Conservation (phyloP, 2,113 vertebrate genomes). For the Archocentrus centrarchus region DNA sequence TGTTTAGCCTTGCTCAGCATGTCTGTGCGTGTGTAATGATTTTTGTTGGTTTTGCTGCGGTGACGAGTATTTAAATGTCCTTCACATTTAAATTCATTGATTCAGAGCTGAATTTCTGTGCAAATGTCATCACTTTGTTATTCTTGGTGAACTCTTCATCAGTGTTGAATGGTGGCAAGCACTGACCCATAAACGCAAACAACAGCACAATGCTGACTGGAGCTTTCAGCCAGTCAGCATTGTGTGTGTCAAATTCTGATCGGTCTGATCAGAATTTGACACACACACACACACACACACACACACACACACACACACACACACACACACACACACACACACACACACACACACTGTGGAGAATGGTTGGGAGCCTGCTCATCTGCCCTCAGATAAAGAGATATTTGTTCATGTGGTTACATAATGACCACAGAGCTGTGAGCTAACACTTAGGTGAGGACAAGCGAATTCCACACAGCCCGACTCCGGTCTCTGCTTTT, state of each 20-base stretch:
- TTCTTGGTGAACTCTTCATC: background rate
- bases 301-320: background rate
- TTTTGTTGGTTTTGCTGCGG: background rate
- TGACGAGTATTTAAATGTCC: background rate
- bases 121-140: background rate
- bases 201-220: background rate
- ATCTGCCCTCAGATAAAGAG: conserved; percentile 59
- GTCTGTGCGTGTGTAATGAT: background rate
- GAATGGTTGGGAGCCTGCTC: conserved; percentile 18
- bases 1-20: background rate
- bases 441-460: conserved; percentile 65
- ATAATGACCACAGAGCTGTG: conserved; percentile 60
- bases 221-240: background rate
- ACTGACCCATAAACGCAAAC: conserved; percentile 23
- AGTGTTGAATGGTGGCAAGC: background rate
- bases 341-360: background rate
- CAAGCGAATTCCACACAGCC: conserved; percentile 40
- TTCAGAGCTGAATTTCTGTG: background rate
- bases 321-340: background rate
- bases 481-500: conserved; percentile 12
- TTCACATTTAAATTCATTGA: background rate
- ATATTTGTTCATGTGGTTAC: conserved; percentile 66
- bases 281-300: background rate
- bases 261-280: too few relatives aligned
- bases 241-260: background rate